phyloP scores from a whole-genome alignment of 2,113 vertebrate genomes.

The Nothocercus nigrocapillus region DNA sequence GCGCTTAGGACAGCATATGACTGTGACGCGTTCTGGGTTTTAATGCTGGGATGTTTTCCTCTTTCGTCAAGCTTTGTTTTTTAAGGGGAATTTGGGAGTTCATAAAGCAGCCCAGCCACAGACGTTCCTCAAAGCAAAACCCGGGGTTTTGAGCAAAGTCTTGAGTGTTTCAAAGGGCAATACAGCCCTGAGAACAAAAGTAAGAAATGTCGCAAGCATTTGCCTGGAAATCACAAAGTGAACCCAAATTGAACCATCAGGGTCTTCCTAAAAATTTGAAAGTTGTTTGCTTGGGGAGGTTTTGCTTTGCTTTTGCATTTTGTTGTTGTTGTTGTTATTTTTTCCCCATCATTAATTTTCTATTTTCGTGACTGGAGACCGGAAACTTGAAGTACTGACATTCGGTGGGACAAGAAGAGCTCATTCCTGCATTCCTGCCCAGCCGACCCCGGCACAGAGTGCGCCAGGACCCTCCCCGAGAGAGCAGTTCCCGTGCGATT shows the following conservation, averaged over 20 bases:
- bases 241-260: background rate
- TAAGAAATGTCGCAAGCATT: background rate
- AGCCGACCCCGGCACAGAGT: background rate
- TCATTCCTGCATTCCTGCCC: background rate
- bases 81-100: background rate
- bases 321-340: background rate
- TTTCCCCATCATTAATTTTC: background rate
- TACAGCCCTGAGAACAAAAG: fast-evolving
- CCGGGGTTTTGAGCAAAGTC: background rate
- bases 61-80: background rate
- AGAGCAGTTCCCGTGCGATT: fast-evolving
- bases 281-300: background rate
- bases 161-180: background rate
- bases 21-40: background rate
- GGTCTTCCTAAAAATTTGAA: background rate
- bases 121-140: background rate
- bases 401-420: background rate
- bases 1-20: fast-evolving
- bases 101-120: background rate
- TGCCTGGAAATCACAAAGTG: background rate
- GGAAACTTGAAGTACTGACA: background rate
- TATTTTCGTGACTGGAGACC: background rate
- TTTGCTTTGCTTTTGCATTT: background rate
- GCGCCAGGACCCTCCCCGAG: background rate
- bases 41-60: background rate